Evolutionary conservation across 2,888 invertebrate genomes (phyloP).

Genomic region (Eupithecia pulchellata): DNA sequence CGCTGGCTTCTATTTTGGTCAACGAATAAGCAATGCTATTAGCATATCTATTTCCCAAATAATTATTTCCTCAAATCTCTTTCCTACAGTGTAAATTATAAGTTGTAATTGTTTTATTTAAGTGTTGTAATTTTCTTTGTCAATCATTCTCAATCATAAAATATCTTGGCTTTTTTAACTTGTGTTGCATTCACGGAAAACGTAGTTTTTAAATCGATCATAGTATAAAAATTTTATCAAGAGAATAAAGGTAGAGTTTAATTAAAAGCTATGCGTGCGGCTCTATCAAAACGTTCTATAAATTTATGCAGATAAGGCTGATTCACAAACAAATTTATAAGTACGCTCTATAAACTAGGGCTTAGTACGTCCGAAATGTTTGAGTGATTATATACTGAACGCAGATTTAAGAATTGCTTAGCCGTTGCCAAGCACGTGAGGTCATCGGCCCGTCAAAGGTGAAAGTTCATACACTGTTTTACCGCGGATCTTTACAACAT

Average conservation of each 20-base stretch:
- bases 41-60: too few relatives aligned
- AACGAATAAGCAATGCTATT: too few relatives aligned
- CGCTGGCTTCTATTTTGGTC: too few relatives aligned
- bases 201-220: background rate
- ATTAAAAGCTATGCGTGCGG: background rate
- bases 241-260: background rate
- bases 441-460: conserved; percentile 41
- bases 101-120: too few relatives aligned
- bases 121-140: too few relatives aligned
- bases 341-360: background rate
- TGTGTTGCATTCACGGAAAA: background rate
- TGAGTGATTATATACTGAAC: conserved; percentile 17
- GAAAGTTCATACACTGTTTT: conserved; percentile 30
- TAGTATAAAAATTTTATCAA: background rate
- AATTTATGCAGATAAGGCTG: background rate
- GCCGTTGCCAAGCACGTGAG: conserved; percentile 21
- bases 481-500: conserved; percentile 13
- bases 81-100: too few relatives aligned
- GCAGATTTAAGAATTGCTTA: conserved; percentile 26
- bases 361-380: background rate
- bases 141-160: too few relatives aligned
- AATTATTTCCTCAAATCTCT: too few relatives aligned
- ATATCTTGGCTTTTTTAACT: too few relatives aligned
- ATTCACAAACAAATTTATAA: background rate
- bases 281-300: background rate